Evolutionary conservation across 2,888 invertebrate species (phyloP).

Genomic region (Icerya purchasi): DNA sequence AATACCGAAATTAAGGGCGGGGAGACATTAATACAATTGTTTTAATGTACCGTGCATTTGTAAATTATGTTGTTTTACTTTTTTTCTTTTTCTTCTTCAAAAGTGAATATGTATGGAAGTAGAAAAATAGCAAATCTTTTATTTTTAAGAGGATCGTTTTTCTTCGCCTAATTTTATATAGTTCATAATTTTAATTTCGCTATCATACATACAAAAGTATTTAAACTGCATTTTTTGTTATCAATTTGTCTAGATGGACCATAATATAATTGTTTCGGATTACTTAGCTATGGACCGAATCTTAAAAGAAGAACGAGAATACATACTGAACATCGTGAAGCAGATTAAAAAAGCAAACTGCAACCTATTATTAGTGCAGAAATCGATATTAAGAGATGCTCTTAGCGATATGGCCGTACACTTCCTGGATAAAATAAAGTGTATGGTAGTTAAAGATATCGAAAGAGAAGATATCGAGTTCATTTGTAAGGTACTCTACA

Average conservation of each 20-base stretch:
- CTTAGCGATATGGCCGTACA: conserved; percentile 91
- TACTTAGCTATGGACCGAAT: conserved; percentile 99
- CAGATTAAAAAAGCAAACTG: conserved; percentile 97
- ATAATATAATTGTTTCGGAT: conserved; percentile 86
- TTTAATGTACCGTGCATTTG: too few species aligned
- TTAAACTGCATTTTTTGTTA: neutral
- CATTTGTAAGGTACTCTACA: conserved; percentile 74
- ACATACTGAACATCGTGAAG: conserved; percentile 94
- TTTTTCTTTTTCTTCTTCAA: too few species aligned
- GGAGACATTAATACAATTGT: too few species aligned
- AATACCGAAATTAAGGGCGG: too few species aligned
- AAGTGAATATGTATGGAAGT: too few species aligned
- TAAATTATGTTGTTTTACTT: too few species aligned
- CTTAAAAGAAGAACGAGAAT: conserved; percentile 86
- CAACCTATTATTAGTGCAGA: conserved; percentile 83
- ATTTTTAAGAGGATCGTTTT: too few species aligned
- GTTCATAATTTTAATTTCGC: neutral
- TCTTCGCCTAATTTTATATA: too few species aligned
- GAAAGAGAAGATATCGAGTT: conserved; percentile 97
- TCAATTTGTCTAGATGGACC: conserved; percentile 57
- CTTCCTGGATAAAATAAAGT: conserved; percentile 96
- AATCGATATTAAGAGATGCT: conserved; percentile 63
- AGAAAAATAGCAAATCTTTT: too few species aligned
- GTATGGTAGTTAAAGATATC: conserved; percentile 92
- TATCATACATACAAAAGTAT: neutral